Base-by-base conservation (phyloP, 2,113 vertebrate species). In the Oostethus manadensis region DNA sequence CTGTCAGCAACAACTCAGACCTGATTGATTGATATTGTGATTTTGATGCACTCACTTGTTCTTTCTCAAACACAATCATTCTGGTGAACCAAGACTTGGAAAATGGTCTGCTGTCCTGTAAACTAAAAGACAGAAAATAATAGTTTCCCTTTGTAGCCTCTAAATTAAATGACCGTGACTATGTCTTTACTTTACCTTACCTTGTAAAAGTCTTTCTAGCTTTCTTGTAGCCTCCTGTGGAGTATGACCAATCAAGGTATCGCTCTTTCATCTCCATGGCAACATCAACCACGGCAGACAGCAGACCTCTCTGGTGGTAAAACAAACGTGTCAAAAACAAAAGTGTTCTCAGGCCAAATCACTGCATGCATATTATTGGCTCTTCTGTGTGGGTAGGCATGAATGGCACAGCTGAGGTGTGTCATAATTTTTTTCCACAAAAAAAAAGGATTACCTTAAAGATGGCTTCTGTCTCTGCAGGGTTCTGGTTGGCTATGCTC, bases 31-130 rank as follows among this genome's bases (percentile, higher is more conserved):
- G 2, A 42, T 4, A 7, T 2, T 38, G 35, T 42, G 38, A 42
- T 42, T 22, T 9, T 42, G 10, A 9, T 13, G 4, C n/a, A 80
- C 84, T 83, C 84, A 99, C 97, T 80, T 96, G 95, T 35, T 96
- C 87, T 71, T 97, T 98, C 88, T 98, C 96, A 33, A 98, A 93
- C 59, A 93, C 74, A 54, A 98, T 93, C 91, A 99, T 97, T 71
- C 71, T 92, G 80, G 78, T 92, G 85, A 99, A 99, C 88, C 98
- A 98, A 6, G 76, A 73, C 71, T 92, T 89, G 49, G 94, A 92
- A 81, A 98, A 77, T 0, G 96, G 96, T 6, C 91, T 91, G 53
- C 74, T 90, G 80, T 98, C 95, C 57, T 92, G 90, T 62, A 98
- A 79, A 73, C 96, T 98, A 77, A 33, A 84, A 68, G 40, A 33